Base-by-base conservation (phyloP, 2,113 vertebrate species). In the Lycaon pictus region DNA sequence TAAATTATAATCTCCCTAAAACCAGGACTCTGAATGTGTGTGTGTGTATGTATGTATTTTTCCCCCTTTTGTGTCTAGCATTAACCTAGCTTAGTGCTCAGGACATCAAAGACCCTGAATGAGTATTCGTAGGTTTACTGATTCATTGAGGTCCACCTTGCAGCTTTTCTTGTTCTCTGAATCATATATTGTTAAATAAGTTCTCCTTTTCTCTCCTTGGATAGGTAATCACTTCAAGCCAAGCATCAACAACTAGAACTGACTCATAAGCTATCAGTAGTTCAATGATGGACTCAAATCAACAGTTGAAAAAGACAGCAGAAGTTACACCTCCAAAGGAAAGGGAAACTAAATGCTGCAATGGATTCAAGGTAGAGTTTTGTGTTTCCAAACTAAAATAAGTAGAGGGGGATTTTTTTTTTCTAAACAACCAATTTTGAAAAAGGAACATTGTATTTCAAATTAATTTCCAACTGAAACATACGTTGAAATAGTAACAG, bases 331-430 rank as follows among this genome's bases (percentile, higher is more conserved):
- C 81, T 48, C 51, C 98, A 3, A 22, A 3, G 43, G 88, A 93
- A 97, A 95, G 51, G 65, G 97, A 93, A 88, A 23, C 55, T 5
- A 92, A 95, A 23, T 82, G 81, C 76, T 95, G 85, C 58, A 63
- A 67, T 86, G 97, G 97, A 90, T 93, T 99, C 95, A 99, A 99
- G 99, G 99, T 99, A 72, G 83, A 43, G 1, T 79, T 65, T 87
- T 20, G 48, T 72, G 55, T 55, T 92, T 87, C 43, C 53, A 65
- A 67, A 74, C 22, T 85, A 85, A 60, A 48, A 89, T 87, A 53
- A 90, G 35, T 76, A 16, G 80, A 94, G 17, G 9, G 17, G 4
- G 15, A 48, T 7, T 16, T 67, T 67, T 80, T 55, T 84, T 25
- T 35, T 25, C 71, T 53, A 62, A 32, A n/a, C 27, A 87, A 6